A percentile compares a stretch with the other conserved stretches of the same genome.
These are phyloP conservation scores for Megalurothrips usitatus DNA, from an alignment of 2,888 invertebrate species.

Conservation along the genomic window DNA sequence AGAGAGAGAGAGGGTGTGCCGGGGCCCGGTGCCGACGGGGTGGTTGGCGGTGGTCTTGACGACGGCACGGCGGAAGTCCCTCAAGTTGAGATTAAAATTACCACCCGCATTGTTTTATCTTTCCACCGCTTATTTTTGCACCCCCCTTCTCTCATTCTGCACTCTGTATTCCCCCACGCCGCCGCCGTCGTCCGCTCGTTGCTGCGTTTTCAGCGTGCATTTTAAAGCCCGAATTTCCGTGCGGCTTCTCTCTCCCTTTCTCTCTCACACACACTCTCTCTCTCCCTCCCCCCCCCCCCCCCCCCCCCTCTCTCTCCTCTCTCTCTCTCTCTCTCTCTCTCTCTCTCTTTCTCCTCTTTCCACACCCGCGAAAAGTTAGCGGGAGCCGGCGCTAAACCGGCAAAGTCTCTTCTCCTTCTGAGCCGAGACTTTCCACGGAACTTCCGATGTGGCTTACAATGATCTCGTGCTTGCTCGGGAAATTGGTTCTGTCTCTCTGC, in stretches of 20 bases:
- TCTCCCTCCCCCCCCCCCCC: background rate
- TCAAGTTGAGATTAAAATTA: background rate
- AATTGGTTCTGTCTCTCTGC: background rate
- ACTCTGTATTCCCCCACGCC: background rate
- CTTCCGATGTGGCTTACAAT: constrained; percentile 22
- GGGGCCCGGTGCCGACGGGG: too few species aligned
- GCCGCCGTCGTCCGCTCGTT: background rate
- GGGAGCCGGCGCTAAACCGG: background rate
- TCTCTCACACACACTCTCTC: background rate
- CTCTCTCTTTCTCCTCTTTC: background rate
- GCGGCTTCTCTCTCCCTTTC: background rate
- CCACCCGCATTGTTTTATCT: background rate
- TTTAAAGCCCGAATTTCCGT: background rate
- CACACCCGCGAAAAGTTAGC: background rate
- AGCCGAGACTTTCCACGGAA: background rate
- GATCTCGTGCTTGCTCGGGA: constrained; percentile 14
- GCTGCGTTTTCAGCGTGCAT: background rate
- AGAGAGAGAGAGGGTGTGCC: too few species aligned
- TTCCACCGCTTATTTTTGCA: background rate
- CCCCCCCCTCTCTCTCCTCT: background rate
- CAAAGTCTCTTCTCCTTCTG: background rate
- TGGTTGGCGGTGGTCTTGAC: too few species aligned
- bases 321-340: background rate
- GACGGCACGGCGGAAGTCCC: background rate
- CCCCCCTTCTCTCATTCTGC: background rate